Evolutionary conservation across 2,797 vertebrate genomes (phyloP), one percentile per base, ranked within the genome.

Genomic region (Alca torda): DNA sequence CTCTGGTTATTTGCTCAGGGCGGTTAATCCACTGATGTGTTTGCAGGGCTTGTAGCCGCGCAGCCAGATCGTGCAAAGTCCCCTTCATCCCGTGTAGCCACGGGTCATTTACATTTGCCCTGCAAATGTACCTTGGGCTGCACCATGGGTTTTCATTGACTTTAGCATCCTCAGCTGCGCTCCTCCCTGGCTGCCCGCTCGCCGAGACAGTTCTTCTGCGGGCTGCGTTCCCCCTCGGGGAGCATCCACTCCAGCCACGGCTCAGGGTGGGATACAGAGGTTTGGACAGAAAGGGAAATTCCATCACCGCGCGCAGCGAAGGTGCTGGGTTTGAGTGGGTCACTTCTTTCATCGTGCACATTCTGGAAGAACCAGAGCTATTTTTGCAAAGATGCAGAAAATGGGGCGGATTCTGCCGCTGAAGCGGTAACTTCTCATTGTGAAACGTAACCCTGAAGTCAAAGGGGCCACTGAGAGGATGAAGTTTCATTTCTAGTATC

Each of bases 341-440:
- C 8, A 0, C 25, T 28, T 86, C 63, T 75, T n/a, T 28, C 16
- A 2, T 25, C 8, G 21, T 16, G 0, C 8, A 1, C 2, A 0
- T 18, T 20, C 61, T 68, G 74, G 74, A 60, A 67, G 19, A 64
- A 51, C 12, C 13, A 0, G 35, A 6, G 30, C 1, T 9, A 10
- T 5, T 61, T 80, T 46, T 50, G 41, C 10, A 26, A 54, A 45
- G 35, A 24, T 35, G 68, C 18, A 9, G 64, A 28, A 65, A 48
- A 59, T 9, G 28, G 57, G 17, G 24, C 24, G 33, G 56, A 35
- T 76, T 84, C 59, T 26, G 31, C 51, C 10, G 2, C 45, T 31
- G 17, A 21, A 76, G 64, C 37, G 16, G 64, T 46, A 31, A 13
- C 50, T 43, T 45, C 45, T 76, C 20, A 1, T 11, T 16, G 25